Evolutionary conservation across 2,797 vertebrate genomes (phyloP).

Genomic region (Sparidentex hasta): DNA sequence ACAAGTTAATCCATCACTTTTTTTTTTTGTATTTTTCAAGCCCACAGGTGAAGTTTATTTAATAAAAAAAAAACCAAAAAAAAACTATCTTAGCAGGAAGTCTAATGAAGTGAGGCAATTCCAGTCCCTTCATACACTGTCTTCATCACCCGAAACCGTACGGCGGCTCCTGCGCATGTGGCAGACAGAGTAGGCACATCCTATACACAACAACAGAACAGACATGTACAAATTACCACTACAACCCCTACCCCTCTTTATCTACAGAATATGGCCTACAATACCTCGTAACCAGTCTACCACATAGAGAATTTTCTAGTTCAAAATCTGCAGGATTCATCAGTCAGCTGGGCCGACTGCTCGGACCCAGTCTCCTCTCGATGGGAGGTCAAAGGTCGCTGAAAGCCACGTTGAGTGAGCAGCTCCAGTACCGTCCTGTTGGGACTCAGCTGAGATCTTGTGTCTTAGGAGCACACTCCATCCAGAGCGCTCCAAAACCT

Average conservation of each 20-base stretch:
- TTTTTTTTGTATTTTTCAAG: constrained; percentile 65
- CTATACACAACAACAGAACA: constrained; percentile 80
- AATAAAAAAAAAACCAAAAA: constrained; percentile 24
- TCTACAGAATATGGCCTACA: constrained; percentile 61
- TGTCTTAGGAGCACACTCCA: constrained; percentile 18
- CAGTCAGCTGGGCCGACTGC: not conserved
- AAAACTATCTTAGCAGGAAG: constrained; percentile 39
- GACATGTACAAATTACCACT: constrained; percentile 74
- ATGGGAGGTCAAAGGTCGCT: not conserved
- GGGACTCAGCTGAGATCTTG: not conserved
- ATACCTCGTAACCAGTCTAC: constrained; percentile 57
- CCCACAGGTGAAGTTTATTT: constrained; percentile 69
- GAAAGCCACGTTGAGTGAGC: not conserved
- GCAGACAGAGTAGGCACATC: constrained; percentile 69
- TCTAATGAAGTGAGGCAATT: constrained; percentile 63
- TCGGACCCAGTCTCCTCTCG: not conserved
- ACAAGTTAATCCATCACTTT: constrained; percentile 48
- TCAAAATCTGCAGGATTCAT: constrained; percentile 44
- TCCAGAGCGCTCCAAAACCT: constrained; percentile 11
- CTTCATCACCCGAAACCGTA: constrained; percentile 23
- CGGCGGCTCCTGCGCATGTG: constrained; percentile 32
- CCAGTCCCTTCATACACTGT: constrained; percentile 63
- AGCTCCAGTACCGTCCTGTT: not conserved
- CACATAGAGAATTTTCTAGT: constrained; percentile 62
- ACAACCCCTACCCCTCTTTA: constrained; percentile 46